Conservation (phyloP, 2,888 invertebrate species). For the Xylophagus ater region DNA sequence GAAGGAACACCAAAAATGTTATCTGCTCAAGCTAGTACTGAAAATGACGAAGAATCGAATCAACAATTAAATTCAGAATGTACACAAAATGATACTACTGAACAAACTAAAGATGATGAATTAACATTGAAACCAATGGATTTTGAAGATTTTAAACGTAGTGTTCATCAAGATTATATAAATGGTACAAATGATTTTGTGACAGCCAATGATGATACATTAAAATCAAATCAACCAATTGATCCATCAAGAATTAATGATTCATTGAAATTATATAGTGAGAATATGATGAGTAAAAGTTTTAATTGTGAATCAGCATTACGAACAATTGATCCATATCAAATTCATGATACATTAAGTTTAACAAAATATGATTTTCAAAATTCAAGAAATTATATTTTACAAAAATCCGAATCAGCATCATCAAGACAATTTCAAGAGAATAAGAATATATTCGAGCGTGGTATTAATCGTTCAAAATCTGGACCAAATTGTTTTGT, state of each 20-base stretch:
- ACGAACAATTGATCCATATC: conserved; percentile 33
- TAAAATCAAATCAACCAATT: conserved; percentile 40
- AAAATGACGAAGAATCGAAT: conserved; percentile 24
- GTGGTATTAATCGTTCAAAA: conserved; percentile 39
- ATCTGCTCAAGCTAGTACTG: conserved; percentile 25
- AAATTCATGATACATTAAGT: conserved; percentile 34
- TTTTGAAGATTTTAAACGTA: conserved; percentile 38
- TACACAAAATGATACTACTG: conserved; percentile 21
- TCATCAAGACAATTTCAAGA: conserved; percentile 23
- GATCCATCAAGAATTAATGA: conserved; percentile 41
- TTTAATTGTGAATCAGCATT: conserved; percentile 37
- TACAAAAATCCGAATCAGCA: conserved; percentile 37
- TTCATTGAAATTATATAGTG: conserved; percentile 39
- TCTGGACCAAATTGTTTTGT: conserved; percentile 38
- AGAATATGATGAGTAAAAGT: conserved; percentile 39
- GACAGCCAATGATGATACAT: conserved; percentile 31
- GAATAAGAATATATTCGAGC: conserved; percentile 29
- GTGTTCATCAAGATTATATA: conserved; percentile 36
- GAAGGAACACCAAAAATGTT: conserved; percentile 30
- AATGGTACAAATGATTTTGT: conserved; percentile 36
- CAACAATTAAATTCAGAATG: conserved; percentile 1
- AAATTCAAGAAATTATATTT: conserved; percentile 22
- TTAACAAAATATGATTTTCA: conserved; percentile 20
- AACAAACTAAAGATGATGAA: conserved; percentile 14
- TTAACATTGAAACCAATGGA: conserved; percentile 39